Evolutionary conservation across 2,888 invertebrate species (phyloP), one percentile per base, ranked within the genome.

Genomic region (Amblyteles armatorius): DNA sequence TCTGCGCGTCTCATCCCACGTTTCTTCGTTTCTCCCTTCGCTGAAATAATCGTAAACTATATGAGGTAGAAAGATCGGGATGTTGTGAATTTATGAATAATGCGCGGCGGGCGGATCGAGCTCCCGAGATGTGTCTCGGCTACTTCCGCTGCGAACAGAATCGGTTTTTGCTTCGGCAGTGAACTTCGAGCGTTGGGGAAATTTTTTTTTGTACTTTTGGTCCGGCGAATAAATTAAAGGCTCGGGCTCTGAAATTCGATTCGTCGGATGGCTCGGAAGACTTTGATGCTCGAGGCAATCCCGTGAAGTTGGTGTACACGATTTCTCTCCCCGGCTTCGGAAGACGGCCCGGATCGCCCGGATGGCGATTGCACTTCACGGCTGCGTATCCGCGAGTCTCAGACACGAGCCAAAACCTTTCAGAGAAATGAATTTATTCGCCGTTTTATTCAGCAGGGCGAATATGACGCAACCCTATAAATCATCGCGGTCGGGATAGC

Each of bases 381-480:
- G 13, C 29, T 22, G 16, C 5, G 26, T 19, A 52, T 67, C 33
- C 33, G 2, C 22, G 67, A 33, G 52, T 48, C 36, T 44, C 63
- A 79, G 63, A 78, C 44, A 86, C 87, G 88, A 89, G 89, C 89
- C 87, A 50, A 90, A 91, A 90, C 90, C 92, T 92, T 89, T 92
- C 91, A 92, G 88, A 90, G 89, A 91, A 92, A 92, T 92, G 92
- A 92, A 92, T 92, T 92, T 91, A 92, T 92, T 91, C 90, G 87
- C 81, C 88, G 85, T 89, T 91, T 92, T 91, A 92, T 91, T 86
- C 87, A 83, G 84, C 78, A 84, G 85, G 88, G 74, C 19, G 78
- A 68, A 29, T 44, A 89, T 91, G 89, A 91, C 89, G 89, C 91
- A 88, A 89, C 50, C 74, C 83, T 88, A 88, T 92, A 92, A 92